These are phyloP conservation scores for Grammomys surdaster DNA, from an alignment of 2,113 vertebrate species.

Conservation along the genomic window DNA sequence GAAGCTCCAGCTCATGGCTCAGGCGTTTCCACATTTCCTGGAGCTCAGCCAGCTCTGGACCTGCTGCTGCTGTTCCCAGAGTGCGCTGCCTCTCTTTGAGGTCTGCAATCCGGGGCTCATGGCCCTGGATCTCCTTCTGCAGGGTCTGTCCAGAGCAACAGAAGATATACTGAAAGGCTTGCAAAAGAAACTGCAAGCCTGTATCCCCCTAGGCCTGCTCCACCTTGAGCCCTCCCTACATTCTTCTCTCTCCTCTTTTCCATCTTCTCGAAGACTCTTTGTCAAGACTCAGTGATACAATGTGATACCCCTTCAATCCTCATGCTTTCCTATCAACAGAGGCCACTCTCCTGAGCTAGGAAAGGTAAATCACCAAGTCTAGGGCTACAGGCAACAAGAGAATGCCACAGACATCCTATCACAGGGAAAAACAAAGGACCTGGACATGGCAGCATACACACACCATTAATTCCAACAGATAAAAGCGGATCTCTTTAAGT, in stretches of 20 bases:
- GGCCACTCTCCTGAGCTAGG: rapidly evolving
- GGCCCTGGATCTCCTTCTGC: constrained; percentile 96
- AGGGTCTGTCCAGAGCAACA: constrained; percentile 88
- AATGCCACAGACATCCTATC: not conserved
- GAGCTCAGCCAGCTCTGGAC: constrained; percentile 88
- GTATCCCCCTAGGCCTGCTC: not conserved
- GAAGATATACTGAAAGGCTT: not conserved
- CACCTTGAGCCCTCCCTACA: not conserved
- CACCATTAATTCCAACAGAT: not conserved
- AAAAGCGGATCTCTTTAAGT: not conserved
- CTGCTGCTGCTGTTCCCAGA: constrained; percentile 84
- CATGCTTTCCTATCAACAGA: too few relatives aligned
- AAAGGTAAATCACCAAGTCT: not conserved
- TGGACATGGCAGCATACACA: not conserved
- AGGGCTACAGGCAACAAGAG: not conserved
- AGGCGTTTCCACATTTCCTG: constrained; percentile 91
- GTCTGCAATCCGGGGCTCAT: constrained; percentile 94
- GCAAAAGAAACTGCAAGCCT: not conserved
- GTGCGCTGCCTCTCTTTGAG: constrained; percentile 88
- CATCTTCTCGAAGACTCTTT: not conserved
- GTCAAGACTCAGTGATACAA: not conserved
- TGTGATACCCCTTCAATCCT: not conserved
- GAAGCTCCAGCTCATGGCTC: constrained; percentile 89
- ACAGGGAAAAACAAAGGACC: not conserved
- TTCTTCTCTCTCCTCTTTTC: not conserved